A percentile compares a stretch with the other conserved stretches of the same genome.
Conservation (phyloP, 2,797 vertebrate species). For the Dallia pectoralis region DNA sequence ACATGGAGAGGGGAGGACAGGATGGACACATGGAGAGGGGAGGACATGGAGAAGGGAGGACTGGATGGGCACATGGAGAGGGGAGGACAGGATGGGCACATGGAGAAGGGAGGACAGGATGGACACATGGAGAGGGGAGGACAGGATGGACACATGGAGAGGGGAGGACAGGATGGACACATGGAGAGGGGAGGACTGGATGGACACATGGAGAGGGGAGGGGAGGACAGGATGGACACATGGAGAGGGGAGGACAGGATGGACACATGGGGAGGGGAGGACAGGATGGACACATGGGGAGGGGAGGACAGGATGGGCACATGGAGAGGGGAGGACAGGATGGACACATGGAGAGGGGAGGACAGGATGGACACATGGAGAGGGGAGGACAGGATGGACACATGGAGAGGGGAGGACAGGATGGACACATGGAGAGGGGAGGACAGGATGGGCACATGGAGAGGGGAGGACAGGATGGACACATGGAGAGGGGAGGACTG, state of each 20-base stretch:
- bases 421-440: slow-evolving; percentile 36
- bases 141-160: slow-evolving; percentile 35
- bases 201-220: slow-evolving; percentile 44
- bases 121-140: slow-evolving; percentile 44
- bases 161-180: slow-evolving; percentile 7
- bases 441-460: neutral
- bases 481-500: slow-evolving; percentile 37
- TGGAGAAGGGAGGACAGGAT: no score
- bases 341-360: slow-evolving; percentile 35
- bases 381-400: slow-evolving; percentile 18
- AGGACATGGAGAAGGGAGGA: slow-evolving; percentile 36
- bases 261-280: slow-evolving; percentile 36
- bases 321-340: slow-evolving; percentile 37
- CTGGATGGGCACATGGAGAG: slow-evolving; percentile 39
- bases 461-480: no score
- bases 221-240: neutral
- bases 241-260: slow-evolving; percentile 36
- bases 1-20: slow-evolving; percentile 37
- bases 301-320: slow-evolving; percentile 7
- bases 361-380: slow-evolving; percentile 23
- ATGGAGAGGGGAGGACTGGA: slow-evolving; percentile 37
- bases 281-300: slow-evolving; percentile 30
- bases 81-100: neutral
- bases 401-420: slow-evolving; percentile 38
- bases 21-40: slow-evolving; percentile 36